Percentiles rank a stretch among this genome's conserved stretches.
Conservation (phyloP, 2,113 vertebrate species). For the Astur gentilis region DNA sequence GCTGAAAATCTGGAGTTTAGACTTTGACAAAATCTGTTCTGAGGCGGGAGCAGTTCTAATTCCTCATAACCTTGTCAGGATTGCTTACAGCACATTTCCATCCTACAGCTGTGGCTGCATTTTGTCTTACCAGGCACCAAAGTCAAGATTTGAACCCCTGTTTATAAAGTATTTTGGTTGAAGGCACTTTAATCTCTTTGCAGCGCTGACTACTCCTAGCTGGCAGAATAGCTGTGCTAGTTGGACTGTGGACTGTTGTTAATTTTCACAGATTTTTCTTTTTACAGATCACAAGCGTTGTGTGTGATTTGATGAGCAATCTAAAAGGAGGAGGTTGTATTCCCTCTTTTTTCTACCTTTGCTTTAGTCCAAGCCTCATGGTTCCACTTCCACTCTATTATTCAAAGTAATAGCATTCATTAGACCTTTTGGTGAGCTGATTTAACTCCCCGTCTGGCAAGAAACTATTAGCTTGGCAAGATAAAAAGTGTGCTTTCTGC, state of each 20-base stretch:
- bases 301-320: not conserved
- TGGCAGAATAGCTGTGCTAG: not conserved
- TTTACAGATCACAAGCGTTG: not conserved
- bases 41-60: not conserved
- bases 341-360: not conserved
- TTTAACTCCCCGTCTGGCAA: not conserved
- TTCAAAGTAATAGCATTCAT: not conserved
- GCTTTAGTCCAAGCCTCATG: not conserved
- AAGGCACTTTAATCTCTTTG: not conserved
- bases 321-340: not conserved
- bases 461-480: not conserved
- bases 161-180: not conserved
- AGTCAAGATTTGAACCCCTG: not conserved
- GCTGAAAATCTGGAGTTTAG: not conserved
- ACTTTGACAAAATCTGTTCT: not conserved
- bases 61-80: not conserved
- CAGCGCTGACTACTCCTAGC: not conserved
- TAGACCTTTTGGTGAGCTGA: not conserved
- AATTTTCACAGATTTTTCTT: not conserved
- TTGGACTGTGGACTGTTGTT: not conserved
- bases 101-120: not conserved
- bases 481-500: not conserved
- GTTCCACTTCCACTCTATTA: not conserved
- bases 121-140: not conserved
- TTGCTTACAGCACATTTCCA: not conserved